Percentiles rank a stretch among this genome's conserved stretches.
Conservation (phyloP, 2,888 invertebrate genomes). For the Spicauda simplicius region DNA sequence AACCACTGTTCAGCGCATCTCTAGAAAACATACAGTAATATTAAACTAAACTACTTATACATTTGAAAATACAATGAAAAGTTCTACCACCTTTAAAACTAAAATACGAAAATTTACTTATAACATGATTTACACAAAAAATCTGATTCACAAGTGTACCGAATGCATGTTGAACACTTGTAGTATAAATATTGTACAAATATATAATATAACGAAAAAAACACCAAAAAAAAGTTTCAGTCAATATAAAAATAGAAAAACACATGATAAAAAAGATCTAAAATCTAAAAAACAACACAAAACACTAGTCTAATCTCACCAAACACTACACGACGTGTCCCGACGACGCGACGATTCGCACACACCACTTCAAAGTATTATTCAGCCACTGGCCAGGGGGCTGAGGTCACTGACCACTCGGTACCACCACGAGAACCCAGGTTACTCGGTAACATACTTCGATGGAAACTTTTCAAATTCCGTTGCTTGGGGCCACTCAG, state of each 20-base stretch:
- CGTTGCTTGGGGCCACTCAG: background rate
- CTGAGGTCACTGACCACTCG: constrained; percentile 51
- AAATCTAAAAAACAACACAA: constrained; percentile 35
- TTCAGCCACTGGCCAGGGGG: constrained; percentile 93
- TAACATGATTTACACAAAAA: no score
- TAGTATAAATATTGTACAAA: no score
- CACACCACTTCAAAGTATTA: constrained; percentile 92
- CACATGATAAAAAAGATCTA: background rate
- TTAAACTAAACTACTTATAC: no score
- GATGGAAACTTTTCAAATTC: background rate
- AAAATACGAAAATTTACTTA: no score
- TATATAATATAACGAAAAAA: no score
- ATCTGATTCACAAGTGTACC: no score
- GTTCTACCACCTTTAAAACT: no score
- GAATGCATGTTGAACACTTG: no score
- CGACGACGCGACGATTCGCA: constrained; percentile 53
- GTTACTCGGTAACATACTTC: background rate
- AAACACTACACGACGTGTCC: constrained; percentile 58
- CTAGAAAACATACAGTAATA: no score
- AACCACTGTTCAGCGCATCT: no score
- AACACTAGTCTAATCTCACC: constrained; percentile 65
- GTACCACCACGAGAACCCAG: background rate
- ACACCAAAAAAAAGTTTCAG: no score
- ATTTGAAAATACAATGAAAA: no score
- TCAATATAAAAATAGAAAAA: background rate